phyloP scores from a whole-genome alignment of 2,113 vertebrate genomes.

The Oreotragus oreotragus region DNA sequence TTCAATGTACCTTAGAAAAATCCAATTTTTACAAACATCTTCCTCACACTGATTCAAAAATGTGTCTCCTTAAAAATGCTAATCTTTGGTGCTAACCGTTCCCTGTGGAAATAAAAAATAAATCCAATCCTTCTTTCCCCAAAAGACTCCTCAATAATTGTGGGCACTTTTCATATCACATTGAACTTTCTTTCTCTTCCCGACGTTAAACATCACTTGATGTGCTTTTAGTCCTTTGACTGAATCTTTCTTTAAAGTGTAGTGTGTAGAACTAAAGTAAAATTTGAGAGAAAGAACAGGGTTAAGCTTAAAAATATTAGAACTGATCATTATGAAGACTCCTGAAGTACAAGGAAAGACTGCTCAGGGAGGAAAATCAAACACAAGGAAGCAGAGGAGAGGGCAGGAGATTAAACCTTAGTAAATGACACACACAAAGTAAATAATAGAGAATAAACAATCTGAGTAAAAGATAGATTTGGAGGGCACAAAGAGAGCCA shows the following conservation, averaged over 20 bases:
- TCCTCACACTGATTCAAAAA: background rate
- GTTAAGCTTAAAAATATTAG: background rate
- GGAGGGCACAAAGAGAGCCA: background rate
- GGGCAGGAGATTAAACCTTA: background rate
- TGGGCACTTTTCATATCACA: conserved; percentile 18
- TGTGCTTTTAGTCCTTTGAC: background rate
- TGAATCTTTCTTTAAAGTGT: background rate
- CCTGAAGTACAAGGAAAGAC: background rate
- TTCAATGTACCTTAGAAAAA: background rate
- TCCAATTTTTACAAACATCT: background rate
- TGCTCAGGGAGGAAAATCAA: background rate
- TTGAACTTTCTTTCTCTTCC: conserved; percentile 16
- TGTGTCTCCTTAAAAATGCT: conserved; percentile 19
- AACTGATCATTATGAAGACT: background rate
- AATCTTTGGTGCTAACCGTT: background rate
- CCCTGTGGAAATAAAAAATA: conserved; percentile 45
- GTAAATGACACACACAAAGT: background rate
- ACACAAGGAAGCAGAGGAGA: background rate
- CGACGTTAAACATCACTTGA: conserved; percentile 13
- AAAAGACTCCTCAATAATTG: conserved; percentile 15
- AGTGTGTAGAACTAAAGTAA: background rate
- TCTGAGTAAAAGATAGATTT: background rate
- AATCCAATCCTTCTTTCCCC: conserved; percentile 25
- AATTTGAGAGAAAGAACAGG: background rate
- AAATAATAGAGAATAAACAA: background rate